Evolutionary conservation across 1,140 invertebrate species (phyloP).

Genomic region (Chelonus insularis): DNA sequence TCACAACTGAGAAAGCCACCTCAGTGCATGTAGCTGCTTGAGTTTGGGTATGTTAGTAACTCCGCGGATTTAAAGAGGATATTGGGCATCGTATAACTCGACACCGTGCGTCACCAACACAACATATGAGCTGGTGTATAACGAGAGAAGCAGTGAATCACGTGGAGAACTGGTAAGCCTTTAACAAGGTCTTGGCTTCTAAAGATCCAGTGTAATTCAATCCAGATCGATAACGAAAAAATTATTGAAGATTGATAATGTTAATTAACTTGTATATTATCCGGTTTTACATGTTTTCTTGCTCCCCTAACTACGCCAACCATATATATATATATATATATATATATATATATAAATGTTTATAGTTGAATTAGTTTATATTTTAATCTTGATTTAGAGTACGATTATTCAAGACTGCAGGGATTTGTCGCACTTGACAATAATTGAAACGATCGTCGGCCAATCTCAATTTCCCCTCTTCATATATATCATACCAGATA

Average conservation of each 20-base stretch:
- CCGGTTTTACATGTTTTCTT: not conserved
- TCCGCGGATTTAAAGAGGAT: not conserved
- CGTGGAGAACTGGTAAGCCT: conserved; percentile 9
- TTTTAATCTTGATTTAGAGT: too few relatives aligned
- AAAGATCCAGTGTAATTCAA: conserved; percentile 13
- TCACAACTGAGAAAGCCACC: not conserved
- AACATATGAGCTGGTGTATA: not conserved
- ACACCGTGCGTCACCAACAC: conserved; percentile 15
- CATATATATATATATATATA: conserved; percentile 4
- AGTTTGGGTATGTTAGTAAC: not conserved
- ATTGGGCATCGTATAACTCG: conserved; percentile 28
- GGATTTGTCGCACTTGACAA: conserved; percentile 25
- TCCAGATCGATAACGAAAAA: conserved; percentile 7
- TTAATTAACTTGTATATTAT: conserved; percentile 17
- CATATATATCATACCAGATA: not conserved
- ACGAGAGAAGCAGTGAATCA: conserved; percentile 2
- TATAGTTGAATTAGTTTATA: too few relatives aligned
- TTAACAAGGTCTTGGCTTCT: conserved; percentile 20
- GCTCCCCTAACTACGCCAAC: too few relatives aligned
- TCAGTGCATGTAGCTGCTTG: conserved; percentile 10
- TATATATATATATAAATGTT: not conserved
- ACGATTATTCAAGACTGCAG: conserved; percentile 1
- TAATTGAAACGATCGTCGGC: conserved; percentile 32
- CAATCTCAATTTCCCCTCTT: conserved; percentile 11
- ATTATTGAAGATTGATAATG: conserved; percentile 10